Conservation (phyloP, 2,888 invertebrate genomes). For the Tethea ocularis region DNA sequence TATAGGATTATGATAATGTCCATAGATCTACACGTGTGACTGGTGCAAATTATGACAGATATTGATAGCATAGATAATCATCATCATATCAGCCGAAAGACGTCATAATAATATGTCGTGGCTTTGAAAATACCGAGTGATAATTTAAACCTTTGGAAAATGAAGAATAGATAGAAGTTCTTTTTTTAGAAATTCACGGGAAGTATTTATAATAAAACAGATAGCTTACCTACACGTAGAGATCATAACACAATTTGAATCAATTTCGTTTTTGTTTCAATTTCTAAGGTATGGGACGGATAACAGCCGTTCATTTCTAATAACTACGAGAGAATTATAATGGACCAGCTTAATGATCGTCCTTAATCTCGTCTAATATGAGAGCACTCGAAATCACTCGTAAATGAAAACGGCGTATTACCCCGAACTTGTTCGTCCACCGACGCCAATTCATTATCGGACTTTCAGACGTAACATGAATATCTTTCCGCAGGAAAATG, state of each 20-base stretch:
- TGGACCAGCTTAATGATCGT: neutral
- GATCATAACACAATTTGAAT: too few species aligned
- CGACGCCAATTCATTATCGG: constrained; percentile 79
- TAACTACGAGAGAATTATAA: neutral
- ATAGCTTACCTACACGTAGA: too few species aligned
- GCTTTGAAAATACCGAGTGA: neutral
- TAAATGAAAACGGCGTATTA: constrained; percentile 62
- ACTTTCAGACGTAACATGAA: constrained; percentile 70
- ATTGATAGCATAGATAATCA: neutral
- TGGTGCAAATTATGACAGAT: neutral
- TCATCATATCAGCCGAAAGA: too few species aligned
- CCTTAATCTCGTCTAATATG: constrained; percentile 28
- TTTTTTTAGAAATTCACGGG: neutral
- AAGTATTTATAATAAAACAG: neutral
- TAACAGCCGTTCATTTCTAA: neutral
- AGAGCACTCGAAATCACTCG: constrained; percentile 46
- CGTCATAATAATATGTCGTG: too few species aligned
- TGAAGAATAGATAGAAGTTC: neutral
- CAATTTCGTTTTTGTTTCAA: too few species aligned
- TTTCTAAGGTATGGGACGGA: too few species aligned
- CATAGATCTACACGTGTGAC: neutral
- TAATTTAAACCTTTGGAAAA: neutral
- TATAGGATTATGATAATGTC: neutral
- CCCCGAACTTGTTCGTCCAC: constrained; percentile 70
- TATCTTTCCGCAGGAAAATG: constrained; percentile 47